Conservation (phyloP, 2,797 vertebrate genomes). For the Anomalospiza imberbis region DNA sequence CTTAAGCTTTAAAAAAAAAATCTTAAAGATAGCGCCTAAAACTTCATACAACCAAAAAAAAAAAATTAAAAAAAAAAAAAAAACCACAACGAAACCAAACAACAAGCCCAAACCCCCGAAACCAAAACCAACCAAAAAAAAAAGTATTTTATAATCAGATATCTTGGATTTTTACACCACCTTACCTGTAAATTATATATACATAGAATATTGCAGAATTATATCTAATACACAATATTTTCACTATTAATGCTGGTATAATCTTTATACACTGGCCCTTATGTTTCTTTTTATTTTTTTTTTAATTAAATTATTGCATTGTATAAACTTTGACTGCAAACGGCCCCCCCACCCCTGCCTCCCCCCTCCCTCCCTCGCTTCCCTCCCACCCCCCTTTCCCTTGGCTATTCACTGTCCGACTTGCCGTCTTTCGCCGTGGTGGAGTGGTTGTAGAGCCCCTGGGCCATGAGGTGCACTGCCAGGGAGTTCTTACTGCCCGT, state of each 20-base stretch:
- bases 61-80: not conserved
- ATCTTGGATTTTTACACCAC: slow-evolving; percentile 82
- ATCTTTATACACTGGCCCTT: slow-evolving; percentile 94
- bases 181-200: slow-evolving; percentile 82
- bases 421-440: slow-evolving; percentile 92
- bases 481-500: slow-evolving; percentile 92
- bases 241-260: slow-evolving; percentile 95
- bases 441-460: slow-evolving; percentile 97
- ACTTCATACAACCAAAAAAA: slow-evolving; percentile 60
- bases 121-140: slow-evolving; percentile 38
- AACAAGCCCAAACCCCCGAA: not conserved
- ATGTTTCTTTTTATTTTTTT: slow-evolving; percentile 49
- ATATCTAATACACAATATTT: slow-evolving; percentile 80
- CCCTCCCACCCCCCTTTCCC: not conserved
- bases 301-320: slow-evolving; percentile 95
- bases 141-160: slow-evolving; percentile 77
- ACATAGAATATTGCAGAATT: slow-evolving; percentile 94
- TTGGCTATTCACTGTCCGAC: slow-evolving; percentile 92
- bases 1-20: slow-evolving; percentile 68
- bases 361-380: not conserved
- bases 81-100: slow-evolving; percentile 45
- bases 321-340: slow-evolving; percentile 59
- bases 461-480: slow-evolving; percentile 95
- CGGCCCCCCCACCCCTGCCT: not conserved
- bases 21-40: slow-evolving; percentile 73